Percentiles rank a stretch among this genome's conserved stretches.
These are phyloP conservation scores for Leptinotarsa haldemani DNA, from an alignment of 2,888 invertebrate species.

Conservation along the genomic window DNA sequence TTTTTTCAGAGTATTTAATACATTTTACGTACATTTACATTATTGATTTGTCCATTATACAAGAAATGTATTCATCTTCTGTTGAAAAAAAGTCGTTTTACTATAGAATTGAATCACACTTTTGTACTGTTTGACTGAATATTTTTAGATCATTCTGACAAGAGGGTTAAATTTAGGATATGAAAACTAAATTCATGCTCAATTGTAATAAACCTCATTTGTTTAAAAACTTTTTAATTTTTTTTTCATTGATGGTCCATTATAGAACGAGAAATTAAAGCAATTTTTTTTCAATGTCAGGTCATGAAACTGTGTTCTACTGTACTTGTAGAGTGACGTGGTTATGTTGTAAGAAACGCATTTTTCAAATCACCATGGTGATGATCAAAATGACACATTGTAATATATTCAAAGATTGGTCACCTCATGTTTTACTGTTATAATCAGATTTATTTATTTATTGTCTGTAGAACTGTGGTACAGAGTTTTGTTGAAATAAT, in stretches of 20 bases:
- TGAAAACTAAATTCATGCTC: background rate
- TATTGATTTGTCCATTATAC: too few relatives aligned
- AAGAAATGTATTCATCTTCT: too few relatives aligned
- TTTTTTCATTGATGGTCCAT: background rate
- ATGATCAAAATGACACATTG: slow-evolving; percentile 40
- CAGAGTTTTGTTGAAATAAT: slow-evolving; percentile 47
- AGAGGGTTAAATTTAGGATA: too few relatives aligned
- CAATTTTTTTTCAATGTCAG: background rate
- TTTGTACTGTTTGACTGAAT: background rate
- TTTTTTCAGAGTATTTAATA: too few relatives aligned
- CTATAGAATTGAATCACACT: too few relatives aligned
- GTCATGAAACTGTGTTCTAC: background rate
- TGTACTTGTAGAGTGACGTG: background rate
- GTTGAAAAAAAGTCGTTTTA: too few relatives aligned
- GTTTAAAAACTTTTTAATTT: background rate
- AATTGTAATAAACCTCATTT: background rate
- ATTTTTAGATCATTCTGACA: too few relatives aligned
- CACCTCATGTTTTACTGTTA: slow-evolving; percentile 49
- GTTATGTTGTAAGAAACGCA: slow-evolving; percentile 35
- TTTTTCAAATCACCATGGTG: slow-evolving; percentile 49
- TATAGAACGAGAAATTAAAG: background rate
- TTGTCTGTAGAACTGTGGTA: slow-evolving; percentile 46
- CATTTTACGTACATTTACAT: too few relatives aligned
- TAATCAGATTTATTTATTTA: slow-evolving; percentile 50
- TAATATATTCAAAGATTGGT: slow-evolving; percentile 42